Conservation (phyloP, 2,888 invertebrate species). For the Leptinotarsa juncta region DNA sequence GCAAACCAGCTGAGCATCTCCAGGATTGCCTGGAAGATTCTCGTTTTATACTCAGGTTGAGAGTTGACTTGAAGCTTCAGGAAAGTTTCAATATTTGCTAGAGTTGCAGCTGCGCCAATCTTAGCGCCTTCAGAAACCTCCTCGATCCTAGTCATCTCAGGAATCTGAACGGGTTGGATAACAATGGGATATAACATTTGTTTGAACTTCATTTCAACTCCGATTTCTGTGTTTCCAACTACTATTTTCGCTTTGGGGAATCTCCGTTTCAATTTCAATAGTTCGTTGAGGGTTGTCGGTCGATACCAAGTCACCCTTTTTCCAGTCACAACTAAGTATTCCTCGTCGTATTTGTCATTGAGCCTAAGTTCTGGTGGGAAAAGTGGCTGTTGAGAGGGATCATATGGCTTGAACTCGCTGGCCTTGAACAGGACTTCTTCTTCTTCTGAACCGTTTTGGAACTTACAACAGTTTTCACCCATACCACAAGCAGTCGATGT, state of each 20-base stretch:
- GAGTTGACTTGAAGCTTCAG: conserved; percentile 70
- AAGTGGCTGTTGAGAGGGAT: conserved; percentile 88
- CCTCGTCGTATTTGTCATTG: conserved; percentile 69
- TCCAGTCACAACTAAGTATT: conserved; percentile 73
- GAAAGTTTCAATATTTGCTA: conserved; percentile 78
- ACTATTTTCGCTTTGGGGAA: conserved; percentile 81
- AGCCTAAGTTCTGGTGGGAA: conserved; percentile 91
- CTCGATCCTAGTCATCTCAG: conserved; percentile 74
- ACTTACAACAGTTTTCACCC: conserved; percentile 76
- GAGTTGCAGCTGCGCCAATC: conserved; percentile 84
- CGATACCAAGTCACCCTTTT: conserved; percentile 80
- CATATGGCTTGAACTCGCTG: conserved; percentile 77
- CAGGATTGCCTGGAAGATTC: conserved; percentile 76
- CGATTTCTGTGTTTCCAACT: conserved; percentile 91
- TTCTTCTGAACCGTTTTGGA: conserved; percentile 52
- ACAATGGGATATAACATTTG: conserved; percentile 82
- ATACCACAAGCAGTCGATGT: conserved; percentile 67
- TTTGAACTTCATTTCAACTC: conserved; percentile 93
- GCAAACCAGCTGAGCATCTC: conserved; percentile 96
- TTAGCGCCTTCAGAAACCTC: conserved; percentile 71
- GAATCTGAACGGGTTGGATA: conserved; percentile 77
- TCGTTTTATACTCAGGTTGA: conserved; percentile 69
- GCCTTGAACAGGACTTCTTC: conserved; percentile 70
- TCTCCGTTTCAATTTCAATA: conserved; percentile 76
- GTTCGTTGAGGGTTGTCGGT: conserved; percentile 75